A percentile compares a stretch with the other conserved stretches of the same genome.
Conservation (phyloP, 2,888 invertebrate species). For the Athalia rosae region DNA sequence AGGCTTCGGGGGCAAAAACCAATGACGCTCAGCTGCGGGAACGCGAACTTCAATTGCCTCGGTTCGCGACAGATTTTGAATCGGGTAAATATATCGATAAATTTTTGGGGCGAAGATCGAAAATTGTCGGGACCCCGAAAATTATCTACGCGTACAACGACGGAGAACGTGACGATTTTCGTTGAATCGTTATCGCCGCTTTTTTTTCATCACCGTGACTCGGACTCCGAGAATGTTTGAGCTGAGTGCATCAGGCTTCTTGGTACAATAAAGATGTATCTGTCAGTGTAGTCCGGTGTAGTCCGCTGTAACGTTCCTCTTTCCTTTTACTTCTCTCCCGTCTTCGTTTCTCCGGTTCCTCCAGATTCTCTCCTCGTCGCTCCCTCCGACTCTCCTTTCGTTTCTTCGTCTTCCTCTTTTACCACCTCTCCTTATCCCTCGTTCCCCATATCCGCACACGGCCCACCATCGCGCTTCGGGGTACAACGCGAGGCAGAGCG, state of each 20-base stretch:
- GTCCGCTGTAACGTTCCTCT: slow-evolving; percentile 48
- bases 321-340: slow-evolving; percentile 48
- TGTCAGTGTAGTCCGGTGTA: slow-evolving; percentile 53
- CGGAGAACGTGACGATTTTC: not conserved
- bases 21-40: slow-evolving; percentile 19
- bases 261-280: slow-evolving; percentile 58
- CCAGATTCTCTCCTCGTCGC: slow-evolving; percentile 40
- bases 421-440: not conserved
- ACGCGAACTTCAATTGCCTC: slow-evolving; percentile 7
- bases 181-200: not conserved
- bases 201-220: slow-evolving; percentile 13
- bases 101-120: not conserved
- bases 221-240: slow-evolving; percentile 30
- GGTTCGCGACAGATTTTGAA: not conserved
- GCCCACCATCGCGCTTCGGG: slow-evolving; percentile 11
- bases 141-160: too few relatives aligned
- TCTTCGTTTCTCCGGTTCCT: slow-evolving; percentile 47
- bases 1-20: not conserved
- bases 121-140: too few relatives aligned
- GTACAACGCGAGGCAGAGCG: slow-evolving; percentile 21
- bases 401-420: slow-evolving; percentile 32
- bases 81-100: not conserved
- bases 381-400: slow-evolving; percentile 42
- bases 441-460: slow-evolving; percentile 19
- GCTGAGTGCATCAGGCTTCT: slow-evolving; percentile 37